Evolutionary conservation across 2,797 vertebrate species (phyloP).

Genomic region (Acanthurus lineatus): DNA sequence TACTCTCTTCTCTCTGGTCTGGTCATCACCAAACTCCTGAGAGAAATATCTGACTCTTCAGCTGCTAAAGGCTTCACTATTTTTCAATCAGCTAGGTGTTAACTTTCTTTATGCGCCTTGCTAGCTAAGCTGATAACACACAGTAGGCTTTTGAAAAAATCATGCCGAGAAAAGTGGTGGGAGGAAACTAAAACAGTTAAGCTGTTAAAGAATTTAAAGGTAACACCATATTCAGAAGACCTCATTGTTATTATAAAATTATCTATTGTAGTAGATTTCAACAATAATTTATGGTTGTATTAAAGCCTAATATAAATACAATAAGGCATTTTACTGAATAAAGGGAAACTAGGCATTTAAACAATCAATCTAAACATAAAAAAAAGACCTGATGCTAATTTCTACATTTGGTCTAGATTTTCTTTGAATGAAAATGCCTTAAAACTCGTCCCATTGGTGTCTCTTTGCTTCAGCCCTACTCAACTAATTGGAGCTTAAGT

Average conservation of each 20-base stretch:
- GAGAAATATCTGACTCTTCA: slow-evolving; percentile 3
- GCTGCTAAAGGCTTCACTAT: background rate
- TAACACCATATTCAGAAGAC: background rate
- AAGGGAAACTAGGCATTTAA: background rate
- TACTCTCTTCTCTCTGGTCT: background rate
- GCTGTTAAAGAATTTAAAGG: background rate
- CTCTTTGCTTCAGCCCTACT: slow-evolving; percentile 40
- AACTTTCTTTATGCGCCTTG: background rate
- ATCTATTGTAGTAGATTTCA: background rate
- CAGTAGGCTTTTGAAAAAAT: background rate
- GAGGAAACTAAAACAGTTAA: background rate
- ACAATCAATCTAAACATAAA: background rate
- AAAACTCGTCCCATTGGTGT: background rate
- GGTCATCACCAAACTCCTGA: background rate
- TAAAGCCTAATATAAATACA: background rate
- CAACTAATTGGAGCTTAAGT: slow-evolving; percentile 53
- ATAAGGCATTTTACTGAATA: background rate
- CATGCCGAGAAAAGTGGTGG: background rate
- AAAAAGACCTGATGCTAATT: slow-evolving; percentile 8
- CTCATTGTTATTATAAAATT: background rate
- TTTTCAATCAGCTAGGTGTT: background rate
- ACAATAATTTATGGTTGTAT: background rate
- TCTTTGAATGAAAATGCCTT: slow-evolving; percentile 25
- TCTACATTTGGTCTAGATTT: background rate
- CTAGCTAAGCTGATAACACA: too few relatives aligned